Percentiles rank a stretch among this genome's conserved stretches.
phyloP scores from a whole-genome alignment of 2,797 vertebrate species.

The Myotis myotis region DNA sequence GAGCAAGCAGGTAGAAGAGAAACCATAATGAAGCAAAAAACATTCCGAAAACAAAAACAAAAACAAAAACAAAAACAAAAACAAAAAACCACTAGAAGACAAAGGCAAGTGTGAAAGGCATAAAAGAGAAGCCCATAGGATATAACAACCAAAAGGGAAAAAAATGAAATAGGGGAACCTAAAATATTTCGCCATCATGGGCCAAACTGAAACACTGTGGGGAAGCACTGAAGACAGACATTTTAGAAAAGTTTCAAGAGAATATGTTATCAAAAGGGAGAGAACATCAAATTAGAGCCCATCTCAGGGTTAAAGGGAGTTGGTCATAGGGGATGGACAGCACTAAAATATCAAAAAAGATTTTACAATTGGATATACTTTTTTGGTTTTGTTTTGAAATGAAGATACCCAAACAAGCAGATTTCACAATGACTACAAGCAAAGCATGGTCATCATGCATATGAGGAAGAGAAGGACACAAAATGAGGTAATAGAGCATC shows the following conservation, averaged over 20 bases:
- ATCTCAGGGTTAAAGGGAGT: background rate
- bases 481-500: conserved; percentile 9
- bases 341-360: conserved; percentile 53
- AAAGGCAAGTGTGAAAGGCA: conserved; percentile 36
- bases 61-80: background rate
- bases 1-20: background rate
- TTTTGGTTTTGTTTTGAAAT: conserved; percentile 49
- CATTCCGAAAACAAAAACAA: background rate
- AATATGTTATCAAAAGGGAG: conserved; percentile 40
- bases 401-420: conserved; percentile 59
- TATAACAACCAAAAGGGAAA: conserved; percentile 60
- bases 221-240: conserved; percentile 70
- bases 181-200: conserved; percentile 82
- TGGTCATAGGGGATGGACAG: background rate
- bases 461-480: conserved; percentile 54
- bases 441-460: background rate
- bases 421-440: conserved; percentile 55
- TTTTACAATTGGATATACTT: background rate
- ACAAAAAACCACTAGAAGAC: background rate
- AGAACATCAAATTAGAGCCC: conserved; percentile 34
- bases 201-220: conserved; percentile 83
- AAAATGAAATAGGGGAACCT: conserved; percentile 86
- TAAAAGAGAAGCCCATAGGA: conserved; percentile 61
- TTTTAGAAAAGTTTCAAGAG: conserved; percentile 59
- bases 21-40: background rate